These are phyloP conservation scores for Knipowitschia caucasica DNA, from an alignment of 2,797 vertebrate species.

Conservation along the genomic window DNA sequence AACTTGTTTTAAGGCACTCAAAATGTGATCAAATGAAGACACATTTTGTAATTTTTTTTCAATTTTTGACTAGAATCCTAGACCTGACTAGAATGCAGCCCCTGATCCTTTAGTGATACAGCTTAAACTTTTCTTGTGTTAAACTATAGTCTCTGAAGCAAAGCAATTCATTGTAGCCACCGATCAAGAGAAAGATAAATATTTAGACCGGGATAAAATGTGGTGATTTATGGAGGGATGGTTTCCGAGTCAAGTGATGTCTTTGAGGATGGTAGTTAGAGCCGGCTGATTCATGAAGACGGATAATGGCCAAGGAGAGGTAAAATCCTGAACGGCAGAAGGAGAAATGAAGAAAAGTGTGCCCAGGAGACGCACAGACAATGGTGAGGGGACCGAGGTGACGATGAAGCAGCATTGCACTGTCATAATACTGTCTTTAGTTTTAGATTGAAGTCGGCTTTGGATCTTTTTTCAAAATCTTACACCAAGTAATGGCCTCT, in stretches of 20 bases:
- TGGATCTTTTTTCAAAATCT: conserved; percentile 42
- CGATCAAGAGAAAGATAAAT: conserved; percentile 19
- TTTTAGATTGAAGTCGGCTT: conserved; percentile 21
- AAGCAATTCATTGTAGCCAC: conserved; percentile 39
- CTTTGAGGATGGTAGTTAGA: conserved; percentile 18
- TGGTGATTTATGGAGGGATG: conserved; percentile 26
- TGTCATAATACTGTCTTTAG: conserved; percentile 15
- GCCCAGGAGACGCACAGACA: conserved; percentile 22
- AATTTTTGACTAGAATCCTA: no score
- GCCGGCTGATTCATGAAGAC: conserved; percentile 15
- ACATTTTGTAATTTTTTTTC: no score
- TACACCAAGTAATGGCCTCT: conserved; percentile 43
- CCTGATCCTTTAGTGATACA: conserved; percentile 24
- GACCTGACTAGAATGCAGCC: conserved; percentile 19
- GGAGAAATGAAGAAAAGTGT: conserved; percentile 12
- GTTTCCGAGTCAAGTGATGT: conserved; percentile 17
- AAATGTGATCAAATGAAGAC: no score
- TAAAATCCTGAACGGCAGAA: conserved; percentile 11
- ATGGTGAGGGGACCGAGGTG: background rate
- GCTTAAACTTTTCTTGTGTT: conserved; percentile 22
- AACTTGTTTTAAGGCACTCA: no score
- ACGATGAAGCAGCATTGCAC: conserved; percentile 2
- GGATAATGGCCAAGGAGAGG: conserved; percentile 15
- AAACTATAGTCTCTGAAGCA: conserved; percentile 19
- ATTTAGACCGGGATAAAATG: conserved; percentile 17